These are phyloP conservation scores for Drosophila simulans DNA, from an alignment of 1,140 invertebrate species.

Conservation along the genomic window DNA sequence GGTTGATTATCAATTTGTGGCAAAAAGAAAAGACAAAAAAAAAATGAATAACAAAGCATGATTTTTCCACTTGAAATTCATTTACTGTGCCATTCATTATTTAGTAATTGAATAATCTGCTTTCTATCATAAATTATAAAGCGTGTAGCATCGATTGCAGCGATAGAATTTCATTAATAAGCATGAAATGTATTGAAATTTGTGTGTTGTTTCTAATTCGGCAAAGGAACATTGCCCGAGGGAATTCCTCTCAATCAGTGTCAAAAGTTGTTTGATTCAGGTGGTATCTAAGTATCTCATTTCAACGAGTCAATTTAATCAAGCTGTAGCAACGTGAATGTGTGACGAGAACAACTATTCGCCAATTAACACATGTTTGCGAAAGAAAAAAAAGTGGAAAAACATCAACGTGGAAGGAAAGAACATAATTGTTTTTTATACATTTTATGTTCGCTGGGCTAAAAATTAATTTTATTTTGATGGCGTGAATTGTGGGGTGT, in stretches of 20 bases:
- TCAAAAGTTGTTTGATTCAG: too few species aligned
- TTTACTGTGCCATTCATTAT: neutral
- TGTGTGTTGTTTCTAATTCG: neutral
- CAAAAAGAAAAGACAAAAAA: neutral
- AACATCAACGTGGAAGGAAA: neutral
- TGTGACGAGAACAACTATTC: neutral
- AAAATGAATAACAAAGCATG: neutral
- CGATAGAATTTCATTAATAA: neutral
- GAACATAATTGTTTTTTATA: constrained; percentile 3
- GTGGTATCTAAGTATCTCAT: neutral
- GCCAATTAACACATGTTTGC: neutral
- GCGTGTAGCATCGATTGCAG: too few species aligned
- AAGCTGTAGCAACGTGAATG: neutral
- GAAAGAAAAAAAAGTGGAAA: too few species aligned
- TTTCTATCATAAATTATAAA: too few species aligned
- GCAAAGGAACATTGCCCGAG: neutral
- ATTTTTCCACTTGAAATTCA: neutral
- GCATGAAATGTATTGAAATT: neutral
- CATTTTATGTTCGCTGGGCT: constrained; percentile 4
- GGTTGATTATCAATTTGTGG: neutral
- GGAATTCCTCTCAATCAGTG: neutral
- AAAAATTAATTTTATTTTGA: constrained; percentile 38
- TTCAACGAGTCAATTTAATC: constrained; percentile 5
- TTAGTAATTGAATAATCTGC: neutral
- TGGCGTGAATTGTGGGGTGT: neutral